Evolutionary conservation across 2,113 vertebrate species (phyloP), one percentile per base, ranked within the genome.

Genomic region (Lophura nycthemera): DNA sequence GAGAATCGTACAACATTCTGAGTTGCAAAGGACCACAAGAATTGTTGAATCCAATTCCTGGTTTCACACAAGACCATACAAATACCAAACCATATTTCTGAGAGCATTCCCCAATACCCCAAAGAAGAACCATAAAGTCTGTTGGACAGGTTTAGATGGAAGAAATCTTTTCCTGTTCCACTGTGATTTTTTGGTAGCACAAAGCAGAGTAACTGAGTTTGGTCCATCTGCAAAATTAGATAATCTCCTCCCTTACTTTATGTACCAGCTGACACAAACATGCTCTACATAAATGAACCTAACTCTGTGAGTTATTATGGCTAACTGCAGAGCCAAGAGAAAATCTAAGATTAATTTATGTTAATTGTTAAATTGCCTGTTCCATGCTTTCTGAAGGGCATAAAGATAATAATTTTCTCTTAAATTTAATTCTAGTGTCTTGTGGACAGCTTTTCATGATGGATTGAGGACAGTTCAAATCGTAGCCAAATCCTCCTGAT

Each of bases 241-340:
- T 60, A 8, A 6, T 89, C 75, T 84, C 7, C 38, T 60, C 22
- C 34, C 56, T 38, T 56, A 38, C 11, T 34, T 88, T 45, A n/a
- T 71, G 10, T 56, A 60, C 32, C 38, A 61, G 24, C 13, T 72
- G 67, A 78, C 12, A 47, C 3, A 57, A 82, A 3, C 4, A 18
- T 0, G 2, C 10, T 86, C 8, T 29, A 0, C 2, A 0, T 5
- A 66, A 70, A 59, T 13, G 7, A 88, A 52, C 6, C 1, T 34
- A 72, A 67, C 8, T 5, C 1, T 42, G 66, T 34, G 47, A 81
- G 27, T 54, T 40, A 15, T 25, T 70, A 16, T 13, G 12, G 36
- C 21, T 71, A 30, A 47, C 65, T 64, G 34, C 7, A 47, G 42
- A 86, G 9, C 38, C 67, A n/a, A 75, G 48, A 57, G 24, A 74